phyloP scores from a whole-genome alignment of 2,888 invertebrate genomes.

The Zhuqinia jingwanae region DNA sequence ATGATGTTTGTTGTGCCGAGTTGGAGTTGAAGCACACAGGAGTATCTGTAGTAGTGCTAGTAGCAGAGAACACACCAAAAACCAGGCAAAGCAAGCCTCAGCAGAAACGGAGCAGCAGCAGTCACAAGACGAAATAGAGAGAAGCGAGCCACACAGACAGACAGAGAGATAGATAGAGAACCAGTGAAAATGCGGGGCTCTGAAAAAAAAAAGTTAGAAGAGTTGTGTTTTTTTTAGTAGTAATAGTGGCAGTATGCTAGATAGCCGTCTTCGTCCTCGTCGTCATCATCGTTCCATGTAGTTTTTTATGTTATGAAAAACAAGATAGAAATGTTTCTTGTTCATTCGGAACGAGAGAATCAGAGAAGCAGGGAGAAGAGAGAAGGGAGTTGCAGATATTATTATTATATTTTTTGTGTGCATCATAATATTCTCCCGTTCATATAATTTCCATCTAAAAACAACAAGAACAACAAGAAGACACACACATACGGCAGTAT shows the following conservation, averaged over 20 bases:
- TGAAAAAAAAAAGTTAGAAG: not conserved
- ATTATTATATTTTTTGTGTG: conserved; percentile 27
- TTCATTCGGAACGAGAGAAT: not conserved
- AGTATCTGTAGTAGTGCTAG: conserved; percentile 11
- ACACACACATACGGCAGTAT: not conserved
- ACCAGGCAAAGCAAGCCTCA: not conserved
- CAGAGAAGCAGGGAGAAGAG: not conserved
- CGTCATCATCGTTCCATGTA: not conserved
- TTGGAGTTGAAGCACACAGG: conserved; percentile 27
- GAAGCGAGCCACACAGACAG: conserved; percentile 23
- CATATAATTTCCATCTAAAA: conserved; percentile 51
- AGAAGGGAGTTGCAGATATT: conserved; percentile 21
- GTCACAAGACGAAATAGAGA: not conserved
- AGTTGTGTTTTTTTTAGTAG: not conserved
- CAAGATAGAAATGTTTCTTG: conserved; percentile 63
- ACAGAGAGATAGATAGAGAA: too few relatives aligned
- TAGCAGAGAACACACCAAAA: conserved; percentile 20
- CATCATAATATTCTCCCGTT: conserved; percentile 41
- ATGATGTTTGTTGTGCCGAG: conserved; percentile 22
- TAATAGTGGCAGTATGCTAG: not conserved
- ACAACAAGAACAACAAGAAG: conserved; percentile 41
- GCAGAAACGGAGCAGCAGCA: conserved; percentile 3
- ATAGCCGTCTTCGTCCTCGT: too few relatives aligned
- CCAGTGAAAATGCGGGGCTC: not conserved
- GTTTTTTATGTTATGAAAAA: conserved; percentile 41